Evolutionary conservation across 2,888 invertebrate genomes (phyloP).

Genomic region (Diaperis boleti): DNA sequence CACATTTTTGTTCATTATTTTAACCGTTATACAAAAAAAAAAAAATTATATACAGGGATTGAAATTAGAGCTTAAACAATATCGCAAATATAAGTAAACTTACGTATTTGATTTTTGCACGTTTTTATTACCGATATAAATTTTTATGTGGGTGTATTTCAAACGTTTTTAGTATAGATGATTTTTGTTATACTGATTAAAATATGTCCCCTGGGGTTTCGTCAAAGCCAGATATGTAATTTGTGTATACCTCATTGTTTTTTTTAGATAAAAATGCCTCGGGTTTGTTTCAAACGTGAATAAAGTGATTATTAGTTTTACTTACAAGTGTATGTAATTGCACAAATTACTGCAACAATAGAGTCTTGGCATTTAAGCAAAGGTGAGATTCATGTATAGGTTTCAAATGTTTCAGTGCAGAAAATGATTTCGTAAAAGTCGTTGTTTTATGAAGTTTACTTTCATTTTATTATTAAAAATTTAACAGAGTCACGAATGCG

Average conservation of each 20-base stretch:
- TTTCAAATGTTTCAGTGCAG: slow-evolving; percentile 15
- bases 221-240: too few species aligned
- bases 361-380: slow-evolving; percentile 27
- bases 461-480: slow-evolving; percentile 17
- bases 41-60: not conserved
- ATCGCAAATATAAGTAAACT: too few species aligned
- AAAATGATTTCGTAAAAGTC: slow-evolving; percentile 15
- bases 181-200: too few species aligned
- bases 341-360: slow-evolving; percentile 20
- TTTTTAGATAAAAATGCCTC: too few species aligned
- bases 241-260: too few species aligned
- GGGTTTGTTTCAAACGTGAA: not conserved
- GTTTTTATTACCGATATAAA: too few species aligned
- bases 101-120: too few species aligned
- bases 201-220: too few species aligned
- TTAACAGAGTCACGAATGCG: slow-evolving; percentile 14
- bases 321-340: not conserved
- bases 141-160: too few species aligned
- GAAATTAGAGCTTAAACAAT: not conserved
- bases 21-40: not conserved
- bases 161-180: too few species aligned
- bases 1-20: too few species aligned
- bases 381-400: slow-evolving; percentile 35
- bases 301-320: slow-evolving; percentile 10
- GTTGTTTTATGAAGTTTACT: slow-evolving; percentile 15